Evolutionary conservation across 2,888 invertebrate genomes (phyloP).

Genomic region (Oeneis ivallda): DNA sequence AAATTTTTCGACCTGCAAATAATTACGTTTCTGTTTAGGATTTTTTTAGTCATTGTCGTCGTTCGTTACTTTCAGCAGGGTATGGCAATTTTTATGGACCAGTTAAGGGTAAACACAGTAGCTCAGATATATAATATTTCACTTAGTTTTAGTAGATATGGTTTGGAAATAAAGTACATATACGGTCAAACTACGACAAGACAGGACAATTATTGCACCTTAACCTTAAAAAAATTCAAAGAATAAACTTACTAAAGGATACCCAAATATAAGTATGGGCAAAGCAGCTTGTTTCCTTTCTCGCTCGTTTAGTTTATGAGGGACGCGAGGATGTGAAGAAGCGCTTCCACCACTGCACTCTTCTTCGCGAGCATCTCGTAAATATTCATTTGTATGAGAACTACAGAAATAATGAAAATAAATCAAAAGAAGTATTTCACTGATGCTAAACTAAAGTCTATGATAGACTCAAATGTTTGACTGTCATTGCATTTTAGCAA

Average conservation of each 20-base stretch:
- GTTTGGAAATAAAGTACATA: too few relatives aligned
- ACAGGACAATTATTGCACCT: too few relatives aligned
- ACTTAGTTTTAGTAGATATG: too few relatives aligned
- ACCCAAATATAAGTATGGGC: slow-evolving; percentile 95
- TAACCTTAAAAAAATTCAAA: neutral
- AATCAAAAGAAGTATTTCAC: too few relatives aligned
- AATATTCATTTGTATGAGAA: slow-evolving; percentile 91
- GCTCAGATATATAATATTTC: too few relatives aligned
- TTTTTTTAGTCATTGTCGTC: too few relatives aligned
- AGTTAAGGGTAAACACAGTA: neutral
- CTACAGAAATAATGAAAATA: slow-evolving; percentile 61
- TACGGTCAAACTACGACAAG: too few relatives aligned
- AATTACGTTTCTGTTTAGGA: neutral
- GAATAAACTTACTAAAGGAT: slow-evolving; percentile 85
- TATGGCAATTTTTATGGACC: neutral
- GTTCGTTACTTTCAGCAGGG: neutral
- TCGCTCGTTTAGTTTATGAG: slow-evolving; percentile 86
- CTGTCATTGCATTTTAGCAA: too few relatives aligned
- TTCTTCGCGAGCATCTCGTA: slow-evolving; percentile 74
- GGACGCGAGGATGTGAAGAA: slow-evolving; percentile 66
- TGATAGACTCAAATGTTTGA: too few relatives aligned
- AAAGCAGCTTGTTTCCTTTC: slow-evolving; percentile 94
- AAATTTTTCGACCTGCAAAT: slow-evolving; percentile 89
- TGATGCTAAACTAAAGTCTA: too few relatives aligned
- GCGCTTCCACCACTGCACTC: slow-evolving; percentile 79